Conservation (phyloP, 2,797 vertebrate species). For the Cossypha dichroa region DNA sequence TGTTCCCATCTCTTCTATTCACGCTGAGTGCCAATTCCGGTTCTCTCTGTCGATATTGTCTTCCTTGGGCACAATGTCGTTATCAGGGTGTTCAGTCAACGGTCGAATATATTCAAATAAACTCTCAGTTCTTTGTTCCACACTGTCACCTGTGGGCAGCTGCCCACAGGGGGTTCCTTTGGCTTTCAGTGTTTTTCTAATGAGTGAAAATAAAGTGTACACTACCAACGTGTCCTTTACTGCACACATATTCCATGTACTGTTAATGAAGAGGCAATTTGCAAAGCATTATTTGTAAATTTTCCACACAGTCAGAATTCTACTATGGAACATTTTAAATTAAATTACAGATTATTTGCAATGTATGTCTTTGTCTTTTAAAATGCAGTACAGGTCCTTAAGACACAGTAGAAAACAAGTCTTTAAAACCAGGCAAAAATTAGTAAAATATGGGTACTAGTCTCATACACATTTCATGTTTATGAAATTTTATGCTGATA, state of each 20-base stretch:
- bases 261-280: neutral
- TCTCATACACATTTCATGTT: neutral
- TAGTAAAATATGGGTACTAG: neutral
- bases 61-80: neutral
- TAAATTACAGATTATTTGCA: neutral
- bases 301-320: neutral
- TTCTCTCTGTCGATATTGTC: accelerated
- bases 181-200: neutral
- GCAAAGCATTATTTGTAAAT: neutral
- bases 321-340: neutral
- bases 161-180: neutral
- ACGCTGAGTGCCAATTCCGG: accelerated
- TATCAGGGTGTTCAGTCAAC: neutral
- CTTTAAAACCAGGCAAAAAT: neutral
- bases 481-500: neutral
- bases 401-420: neutral
- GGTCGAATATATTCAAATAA: neutral
- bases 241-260: no score
- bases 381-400: neutral
- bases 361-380: neutral
- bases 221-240: neutral
- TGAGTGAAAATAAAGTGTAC: neutral
- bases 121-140: neutral
- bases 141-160: neutral
- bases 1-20: accelerated